Evolutionary conservation across 1,140 invertebrate genomes (phyloP), one percentile per base, ranked within the genome.

Genomic region (Babylonia areolata): DNA sequence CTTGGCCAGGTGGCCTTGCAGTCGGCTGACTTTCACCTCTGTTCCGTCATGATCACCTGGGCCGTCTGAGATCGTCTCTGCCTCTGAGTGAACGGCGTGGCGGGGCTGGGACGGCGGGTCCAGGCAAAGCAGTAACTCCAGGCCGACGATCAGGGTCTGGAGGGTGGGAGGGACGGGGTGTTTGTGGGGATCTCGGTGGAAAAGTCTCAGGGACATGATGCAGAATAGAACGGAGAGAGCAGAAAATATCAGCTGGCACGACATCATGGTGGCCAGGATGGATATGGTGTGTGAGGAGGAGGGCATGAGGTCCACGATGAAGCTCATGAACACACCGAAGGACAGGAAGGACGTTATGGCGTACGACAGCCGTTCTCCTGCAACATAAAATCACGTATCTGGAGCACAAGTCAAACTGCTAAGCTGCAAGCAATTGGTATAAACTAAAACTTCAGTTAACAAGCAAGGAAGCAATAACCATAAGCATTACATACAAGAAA

Each of bases 81-180:
- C 23, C 58, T 64, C n/a, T 35, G 3, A 2, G 42, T n/a, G n/a
- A n/a, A n/a, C n/a, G 42, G n/a, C 42, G 42, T 46, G 42, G 42
- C 42, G 15, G 42, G 42, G 17, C 5, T n/a, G 54, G 37, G 33
- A 33, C 15, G 81, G 81, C 0, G 51, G 81, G 35, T 82, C 54
- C 33, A 82, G 35, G 31, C 81, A 82, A 9, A 82, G 12, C 46
- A 69, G 11, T 31, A 82, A 17, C 58, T 82, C 81, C 54, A 82
- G 81, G 31, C 31, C 39, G 28, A 82, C 58, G 58, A 82, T 82
- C 46, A 71, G 15, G 17, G 54, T 23, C 54, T 69, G 81, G 0
- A 82, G 0, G 1, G 35, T n/a, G 42, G 20, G n/a, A 51, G 81
- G 81, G n/a, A 82, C 54, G 23, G 81, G 81, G 54, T 71, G 81